A percentile compares a stretch with the other conserved stretches of the same genome.
phyloP scores from a whole-genome alignment of 2,797 vertebrate species.

The Phataginus tricuspis region DNA sequence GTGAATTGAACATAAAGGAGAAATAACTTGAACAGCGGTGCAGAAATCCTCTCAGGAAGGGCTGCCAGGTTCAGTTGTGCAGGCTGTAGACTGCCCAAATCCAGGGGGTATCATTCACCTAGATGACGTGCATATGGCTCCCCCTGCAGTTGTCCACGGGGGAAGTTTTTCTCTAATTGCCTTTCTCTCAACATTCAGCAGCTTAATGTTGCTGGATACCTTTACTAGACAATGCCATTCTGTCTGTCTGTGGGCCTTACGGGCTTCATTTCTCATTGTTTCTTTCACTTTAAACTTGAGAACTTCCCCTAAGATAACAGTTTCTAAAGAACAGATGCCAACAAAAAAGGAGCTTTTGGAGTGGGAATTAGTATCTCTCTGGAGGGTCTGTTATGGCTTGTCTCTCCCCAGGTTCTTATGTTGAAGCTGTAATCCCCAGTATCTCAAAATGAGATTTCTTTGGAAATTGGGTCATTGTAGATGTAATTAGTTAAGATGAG shows the following conservation, averaged over 20 bases:
- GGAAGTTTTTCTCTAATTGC: background rate
- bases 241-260: background rate
- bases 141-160: background rate
- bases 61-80: background rate
- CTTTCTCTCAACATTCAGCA: background rate
- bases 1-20: background rate
- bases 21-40: background rate
- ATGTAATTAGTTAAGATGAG: background rate
- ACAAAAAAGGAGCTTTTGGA: background rate
- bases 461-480: background rate
- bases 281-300: background rate
- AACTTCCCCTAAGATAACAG: background rate
- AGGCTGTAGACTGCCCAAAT: background rate
- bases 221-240: background rate
- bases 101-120: background rate
- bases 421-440: background rate
- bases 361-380: background rate
- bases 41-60: background rate
- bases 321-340: conserved; percentile 13
- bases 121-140: background rate
- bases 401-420: background rate
- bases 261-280: background rate
- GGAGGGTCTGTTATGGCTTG: background rate
- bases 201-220: background rate
- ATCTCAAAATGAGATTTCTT: background rate